Conservation (phyloP, 2,888 invertebrate species). For the Melanophora roralis region DNA sequence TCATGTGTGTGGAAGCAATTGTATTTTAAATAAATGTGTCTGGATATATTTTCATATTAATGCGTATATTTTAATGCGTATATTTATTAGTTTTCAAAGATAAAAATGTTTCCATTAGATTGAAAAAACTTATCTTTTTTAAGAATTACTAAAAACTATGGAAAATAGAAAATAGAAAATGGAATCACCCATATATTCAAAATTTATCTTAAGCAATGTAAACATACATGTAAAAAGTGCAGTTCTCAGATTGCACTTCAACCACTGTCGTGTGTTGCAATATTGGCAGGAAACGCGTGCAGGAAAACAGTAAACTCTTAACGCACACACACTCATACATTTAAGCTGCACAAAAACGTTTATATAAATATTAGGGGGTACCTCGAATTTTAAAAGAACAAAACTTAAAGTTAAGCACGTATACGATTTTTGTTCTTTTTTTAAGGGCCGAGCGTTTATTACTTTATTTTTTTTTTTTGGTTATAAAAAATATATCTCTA, state of each 20-base stretch:
- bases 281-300: slow-evolving; percentile 51
- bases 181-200: slow-evolving; percentile 37
- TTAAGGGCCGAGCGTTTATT: no score
- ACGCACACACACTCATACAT: not conserved
- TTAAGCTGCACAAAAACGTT: not conserved
- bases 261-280: slow-evolving; percentile 45
- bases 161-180: no score
- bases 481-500: no score
- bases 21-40: slow-evolving; percentile 15
- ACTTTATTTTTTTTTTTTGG: no score
- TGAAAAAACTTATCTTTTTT: no score
- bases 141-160: no score
- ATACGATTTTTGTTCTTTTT: no score
- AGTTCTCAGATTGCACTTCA: slow-evolving; percentile 53
- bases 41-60: slow-evolving; percentile 8
- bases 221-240: slow-evolving; percentile 49
- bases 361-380: no score
- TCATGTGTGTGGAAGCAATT: not conserved
- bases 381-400: no score
- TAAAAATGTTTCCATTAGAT: not conserved
- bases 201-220: slow-evolving; percentile 38
- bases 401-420: no score
- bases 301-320: slow-evolving; percentile 31
- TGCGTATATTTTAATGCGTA: not conserved
- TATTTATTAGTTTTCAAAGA: not conserved